Percentiles rank a stretch among this genome's conserved stretches.
Evolutionary conservation across 2,888 invertebrate species (phyloP).

Genomic region (Idaea aversata): DNA sequence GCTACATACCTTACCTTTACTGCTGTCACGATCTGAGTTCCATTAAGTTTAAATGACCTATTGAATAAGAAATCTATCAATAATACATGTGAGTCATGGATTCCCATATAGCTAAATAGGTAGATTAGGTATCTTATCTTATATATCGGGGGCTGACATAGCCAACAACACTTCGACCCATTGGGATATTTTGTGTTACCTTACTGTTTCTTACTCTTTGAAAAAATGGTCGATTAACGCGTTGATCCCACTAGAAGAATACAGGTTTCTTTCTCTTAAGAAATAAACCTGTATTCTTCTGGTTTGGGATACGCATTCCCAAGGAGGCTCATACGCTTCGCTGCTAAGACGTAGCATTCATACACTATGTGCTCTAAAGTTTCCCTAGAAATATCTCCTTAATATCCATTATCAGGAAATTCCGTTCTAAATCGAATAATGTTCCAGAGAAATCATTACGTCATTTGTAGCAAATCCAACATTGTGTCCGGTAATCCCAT

Average conservation of each 20-base stretch:
- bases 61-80: neutral
- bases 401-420: neutral
- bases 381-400: neutral
- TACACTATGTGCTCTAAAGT: too few species aligned
- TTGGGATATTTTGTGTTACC: too few species aligned
- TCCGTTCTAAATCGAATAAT: neutral
- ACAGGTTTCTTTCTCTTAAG: too few species aligned
- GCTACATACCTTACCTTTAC: neutral
- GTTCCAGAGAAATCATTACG: neutral
- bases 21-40: neutral
- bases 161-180: too few species aligned
- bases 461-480: conserved; percentile 38
- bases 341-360: too few species aligned
- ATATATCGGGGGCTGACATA: too few species aligned
- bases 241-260: too few species aligned
- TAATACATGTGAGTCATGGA: neutral
- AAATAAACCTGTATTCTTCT: too few species aligned
- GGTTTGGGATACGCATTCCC: too few species aligned
- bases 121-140: neutral
- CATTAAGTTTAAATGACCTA: neutral
- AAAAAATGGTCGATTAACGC: too few species aligned
- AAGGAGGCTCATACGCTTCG: too few species aligned
- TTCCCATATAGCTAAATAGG: neutral
- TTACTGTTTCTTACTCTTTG: too few species aligned
- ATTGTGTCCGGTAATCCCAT: conserved; percentile 53